Percentiles rank a stretch among this genome's conserved stretches.
Evolutionary conservation across 2,113 vertebrate species (phyloP).

Genomic region (Neofelis nebulosa): DNA sequence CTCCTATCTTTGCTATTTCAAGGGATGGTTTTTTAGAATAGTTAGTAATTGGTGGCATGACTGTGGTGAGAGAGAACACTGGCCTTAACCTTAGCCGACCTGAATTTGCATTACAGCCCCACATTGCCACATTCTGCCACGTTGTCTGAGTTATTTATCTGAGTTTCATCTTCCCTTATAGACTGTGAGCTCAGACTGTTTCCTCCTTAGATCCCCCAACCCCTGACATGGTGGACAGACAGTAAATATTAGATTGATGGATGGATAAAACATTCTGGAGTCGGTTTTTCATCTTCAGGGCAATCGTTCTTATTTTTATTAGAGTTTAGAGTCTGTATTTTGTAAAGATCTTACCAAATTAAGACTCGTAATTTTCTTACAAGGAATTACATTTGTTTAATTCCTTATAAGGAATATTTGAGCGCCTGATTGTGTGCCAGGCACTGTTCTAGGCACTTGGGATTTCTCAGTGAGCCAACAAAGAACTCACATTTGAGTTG

Average conservation of each 20-base stretch:
- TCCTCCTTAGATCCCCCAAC: slow-evolving; percentile 33
- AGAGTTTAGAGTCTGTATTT: slow-evolving; percentile 46
- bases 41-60: slow-evolving; percentile 36
- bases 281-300: slow-evolving; percentile 14
- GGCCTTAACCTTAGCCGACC: slow-evolving; percentile 37
- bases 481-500: slow-evolving; percentile 39
- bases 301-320: slow-evolving; percentile 27
- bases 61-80: neutral
- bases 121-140: neutral
- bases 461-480: neutral
- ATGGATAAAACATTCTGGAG: slow-evolving; percentile 20
- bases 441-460: slow-evolving; percentile 12
- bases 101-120: slow-evolving; percentile 29
- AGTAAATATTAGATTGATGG: slow-evolving; percentile 41
- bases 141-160: slow-evolving; percentile 21
- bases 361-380: neutral
- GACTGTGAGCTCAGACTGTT: slow-evolving; percentile 8
- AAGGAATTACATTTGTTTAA: neutral
- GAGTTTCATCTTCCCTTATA: slow-evolving; percentile 15
- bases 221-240: neutral
- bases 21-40: neutral
- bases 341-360: slow-evolving; percentile 39
- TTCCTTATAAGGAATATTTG: neutral
- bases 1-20: neutral
- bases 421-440: slow-evolving; percentile 16